These are phyloP conservation scores for Carpatolechia fugitivella DNA, from an alignment of 2,888 invertebrate species.

Conservation along the genomic window DNA sequence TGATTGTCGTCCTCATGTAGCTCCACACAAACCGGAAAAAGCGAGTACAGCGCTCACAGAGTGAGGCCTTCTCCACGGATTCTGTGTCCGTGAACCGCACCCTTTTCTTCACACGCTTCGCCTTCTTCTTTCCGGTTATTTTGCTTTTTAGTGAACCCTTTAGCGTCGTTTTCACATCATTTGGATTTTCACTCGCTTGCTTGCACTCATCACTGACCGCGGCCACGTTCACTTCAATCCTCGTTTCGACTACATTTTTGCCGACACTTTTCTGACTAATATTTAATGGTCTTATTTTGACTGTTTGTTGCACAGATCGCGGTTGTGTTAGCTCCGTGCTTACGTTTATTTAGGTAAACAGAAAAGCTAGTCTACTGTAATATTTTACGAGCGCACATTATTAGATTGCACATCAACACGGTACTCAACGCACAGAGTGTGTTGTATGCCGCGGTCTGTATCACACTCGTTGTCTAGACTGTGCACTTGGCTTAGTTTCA, in stretches of 20 bases:
- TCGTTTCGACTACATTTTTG: conserved; percentile 47
- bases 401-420: conserved; percentile 24
- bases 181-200: conserved; percentile 29
- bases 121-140: conserved; percentile 42
- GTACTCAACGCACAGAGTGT: conserved; percentile 28
- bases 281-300: conserved; percentile 37
- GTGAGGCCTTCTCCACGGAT: conserved; percentile 39
- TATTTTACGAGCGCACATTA: conserved; percentile 2
- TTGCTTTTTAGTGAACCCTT: conserved; percentile 55
- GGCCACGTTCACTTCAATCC: conserved; percentile 29
- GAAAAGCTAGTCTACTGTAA: neutral
- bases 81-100: conserved; percentile 60
- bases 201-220: conserved; percentile 35
- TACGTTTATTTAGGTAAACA: conserved; percentile 22
- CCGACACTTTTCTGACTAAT: conserved; percentile 38
- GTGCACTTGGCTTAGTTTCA: conserved; percentile 60
- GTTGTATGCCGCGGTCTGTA: conserved; percentile 39
- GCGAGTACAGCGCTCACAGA: conserved; percentile 50
- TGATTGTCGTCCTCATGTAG: conserved; percentile 47
- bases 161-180: conserved; percentile 56
- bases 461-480: conserved; percentile 40
- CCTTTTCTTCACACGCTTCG: conserved; percentile 52
- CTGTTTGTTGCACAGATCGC: conserved; percentile 27
- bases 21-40: conserved; percentile 60
- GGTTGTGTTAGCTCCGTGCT: conserved; percentile 51